Evolutionary conservation across 2,113 vertebrate genomes (phyloP).

Genomic region (Egretta garzetta): DNA sequence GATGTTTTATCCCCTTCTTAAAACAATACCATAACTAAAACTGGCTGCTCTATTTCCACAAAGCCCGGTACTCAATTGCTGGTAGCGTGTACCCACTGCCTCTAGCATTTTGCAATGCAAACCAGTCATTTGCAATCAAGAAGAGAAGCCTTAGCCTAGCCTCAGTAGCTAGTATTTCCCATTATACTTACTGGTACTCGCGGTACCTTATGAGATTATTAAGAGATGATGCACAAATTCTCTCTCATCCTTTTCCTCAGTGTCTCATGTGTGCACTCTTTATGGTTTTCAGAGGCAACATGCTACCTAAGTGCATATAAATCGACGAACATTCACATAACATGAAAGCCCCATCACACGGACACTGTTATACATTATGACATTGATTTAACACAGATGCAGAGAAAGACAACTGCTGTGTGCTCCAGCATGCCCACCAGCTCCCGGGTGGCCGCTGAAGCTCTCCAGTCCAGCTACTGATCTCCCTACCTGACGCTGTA

Average conservation of each 20-base stretch:
- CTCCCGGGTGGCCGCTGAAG: accelerated
- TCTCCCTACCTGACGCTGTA: accelerated
- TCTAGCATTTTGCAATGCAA: neutral
- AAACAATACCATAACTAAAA: conserved; percentile 17
- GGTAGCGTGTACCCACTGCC: neutral
- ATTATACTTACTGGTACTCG: neutral
- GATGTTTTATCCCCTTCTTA: neutral
- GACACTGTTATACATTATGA: neutral
- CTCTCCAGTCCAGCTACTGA: neutral
- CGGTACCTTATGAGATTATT: neutral
- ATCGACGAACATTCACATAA: neutral
- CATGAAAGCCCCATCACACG: neutral
- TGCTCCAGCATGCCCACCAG: neutral
- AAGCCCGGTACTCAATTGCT: neutral
- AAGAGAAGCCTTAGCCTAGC: neutral
- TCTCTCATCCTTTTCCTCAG: neutral
- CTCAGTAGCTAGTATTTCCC: neutral
- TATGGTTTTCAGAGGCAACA: neutral
- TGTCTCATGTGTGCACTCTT: accelerated
- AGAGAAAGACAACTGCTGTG: neutral
- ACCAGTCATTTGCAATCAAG: neutral
- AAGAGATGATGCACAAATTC: neutral
- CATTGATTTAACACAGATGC: neutral
- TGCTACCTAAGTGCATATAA: neutral
- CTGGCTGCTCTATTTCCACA: neutral